Evolutionary conservation across 1,140 invertebrate species (phyloP), one percentile per base, ranked within the genome.

Genomic region (Ladona fulva): DNA sequence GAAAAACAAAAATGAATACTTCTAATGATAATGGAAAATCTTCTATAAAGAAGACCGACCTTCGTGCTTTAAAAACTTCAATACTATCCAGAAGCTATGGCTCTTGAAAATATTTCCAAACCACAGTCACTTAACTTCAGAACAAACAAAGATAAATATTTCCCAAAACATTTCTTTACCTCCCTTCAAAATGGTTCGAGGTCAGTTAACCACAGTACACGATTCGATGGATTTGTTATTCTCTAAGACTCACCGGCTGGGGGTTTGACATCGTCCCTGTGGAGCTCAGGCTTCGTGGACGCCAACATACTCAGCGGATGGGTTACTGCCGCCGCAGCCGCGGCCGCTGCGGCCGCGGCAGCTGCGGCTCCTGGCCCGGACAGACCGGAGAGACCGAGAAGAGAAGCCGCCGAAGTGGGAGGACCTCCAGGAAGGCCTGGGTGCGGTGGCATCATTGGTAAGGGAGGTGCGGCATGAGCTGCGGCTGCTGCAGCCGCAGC

Each of bases 391-490:
- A 82, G 81, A 25, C 81, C 81, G 24, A 80, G 80, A 42, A 80
- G 80, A 37, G 80, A 81, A 77, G 81, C 81, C 76, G 81, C 80
- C 42, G 84, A 83, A 37, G 85, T 76, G 19, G 81, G 81, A 24
- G 83, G 84, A 19, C 81, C 81, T 22, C 84, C 84, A n/a, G 83
- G 82, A 37, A 86, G 80, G 7, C 83, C 86, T 73, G 86, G 87
- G 80, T 88, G 89, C 78, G 87, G 88, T 78, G 87, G 88, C 79
- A 82, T 80, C 84, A 89, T 87, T 14, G 87, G 86, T 19, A 89
- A 84, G 74, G 86, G 87, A 24, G 87, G 88, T 73, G 87, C 52
- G 52, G 52, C 86, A 82, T 88, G 87, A 19, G 81, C 82, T 24
- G 85, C 52, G 25, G 87, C 88, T 59, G 87, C 52, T 66, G 52